These are phyloP conservation scores for Nibea coibor DNA, from an alignment of 2,113 vertebrate species.

Conservation along the genomic window DNA sequence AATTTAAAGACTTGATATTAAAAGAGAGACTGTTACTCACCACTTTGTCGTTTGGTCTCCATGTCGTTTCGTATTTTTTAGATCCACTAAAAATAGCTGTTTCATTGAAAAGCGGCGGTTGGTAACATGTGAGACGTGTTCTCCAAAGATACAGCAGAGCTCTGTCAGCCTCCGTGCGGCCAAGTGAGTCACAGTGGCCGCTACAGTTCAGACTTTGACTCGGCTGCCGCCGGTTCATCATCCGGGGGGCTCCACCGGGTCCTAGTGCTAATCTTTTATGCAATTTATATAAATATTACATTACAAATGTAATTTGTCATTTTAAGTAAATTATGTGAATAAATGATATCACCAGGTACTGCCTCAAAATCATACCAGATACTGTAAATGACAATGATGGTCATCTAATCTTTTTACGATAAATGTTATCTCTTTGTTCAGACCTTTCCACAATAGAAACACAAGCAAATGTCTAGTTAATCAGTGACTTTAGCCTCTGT, in stretches of 20 bases:
- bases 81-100: conserved; percentile 37
- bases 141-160: background rate
- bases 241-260: conserved; percentile 46
- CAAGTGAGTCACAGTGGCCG: conserved; percentile 55
- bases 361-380: no score
- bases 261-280: conserved; percentile 48
- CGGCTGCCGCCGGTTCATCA: conserved; percentile 17
- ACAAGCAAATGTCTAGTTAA: background rate
- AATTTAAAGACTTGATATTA: no score
- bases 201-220: conserved; percentile 45
- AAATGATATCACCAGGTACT: no score
- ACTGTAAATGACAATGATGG: no score
- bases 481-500: background rate
- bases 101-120: conserved; percentile 43
- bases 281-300: no score
- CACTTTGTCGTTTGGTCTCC: conserved; percentile 72
- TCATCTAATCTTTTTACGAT: no score
- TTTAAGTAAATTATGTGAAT: no score
- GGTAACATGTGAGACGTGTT: conserved; percentile 16
- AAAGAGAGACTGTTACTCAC: conserved; percentile 58
- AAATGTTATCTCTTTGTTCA: background rate
- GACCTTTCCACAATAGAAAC: background rate
- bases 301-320: no score
- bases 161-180: conserved; percentile 33
- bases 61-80: conserved; percentile 29